A percentile compares a stretch with the other conserved stretches of the same genome.
These are phyloP conservation scores for Limnephilus marmoratus DNA, from an alignment of 2,888 invertebrate genomes.

Conservation along the genomic window DNA sequence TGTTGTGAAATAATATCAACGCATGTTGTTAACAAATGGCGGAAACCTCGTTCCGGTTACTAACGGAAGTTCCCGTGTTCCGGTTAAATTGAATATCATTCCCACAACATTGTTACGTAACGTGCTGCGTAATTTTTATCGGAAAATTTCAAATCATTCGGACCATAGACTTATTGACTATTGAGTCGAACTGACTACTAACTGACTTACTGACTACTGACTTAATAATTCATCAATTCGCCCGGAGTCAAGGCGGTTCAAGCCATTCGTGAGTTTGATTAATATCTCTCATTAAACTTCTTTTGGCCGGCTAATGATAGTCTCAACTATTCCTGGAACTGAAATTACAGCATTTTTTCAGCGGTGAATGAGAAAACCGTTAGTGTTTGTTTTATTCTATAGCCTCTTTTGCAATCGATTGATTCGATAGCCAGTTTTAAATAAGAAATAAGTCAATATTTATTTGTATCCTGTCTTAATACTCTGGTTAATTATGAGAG, in stretches of 20 bases:
- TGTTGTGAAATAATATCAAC: background rate
- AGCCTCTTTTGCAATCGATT: background rate
- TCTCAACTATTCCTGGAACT: background rate
- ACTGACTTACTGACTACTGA: background rate
- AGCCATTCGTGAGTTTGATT: constrained; percentile 7
- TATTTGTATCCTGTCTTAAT: too few relatives aligned
- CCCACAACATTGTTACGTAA: background rate
- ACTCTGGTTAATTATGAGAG: too few relatives aligned
- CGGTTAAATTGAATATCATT: background rate
- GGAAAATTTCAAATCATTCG: background rate
- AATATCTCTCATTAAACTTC: background rate
- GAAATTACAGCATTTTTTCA: background rate
- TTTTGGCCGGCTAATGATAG: background rate
- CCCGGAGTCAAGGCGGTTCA: background rate
- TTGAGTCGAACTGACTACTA: background rate
- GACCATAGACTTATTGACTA: background rate
- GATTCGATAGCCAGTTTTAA: background rate
- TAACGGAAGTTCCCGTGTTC: background rate
- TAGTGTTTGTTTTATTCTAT: background rate
- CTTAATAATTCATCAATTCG: background rate
- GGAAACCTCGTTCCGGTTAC: background rate
- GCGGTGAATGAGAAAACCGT: background rate
- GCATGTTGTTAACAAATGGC: background rate
- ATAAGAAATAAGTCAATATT: background rate
- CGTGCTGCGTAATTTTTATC: background rate